phyloP scores from a whole-genome alignment of 2,888 invertebrate genomes.

The Cinara cedri region DNA sequence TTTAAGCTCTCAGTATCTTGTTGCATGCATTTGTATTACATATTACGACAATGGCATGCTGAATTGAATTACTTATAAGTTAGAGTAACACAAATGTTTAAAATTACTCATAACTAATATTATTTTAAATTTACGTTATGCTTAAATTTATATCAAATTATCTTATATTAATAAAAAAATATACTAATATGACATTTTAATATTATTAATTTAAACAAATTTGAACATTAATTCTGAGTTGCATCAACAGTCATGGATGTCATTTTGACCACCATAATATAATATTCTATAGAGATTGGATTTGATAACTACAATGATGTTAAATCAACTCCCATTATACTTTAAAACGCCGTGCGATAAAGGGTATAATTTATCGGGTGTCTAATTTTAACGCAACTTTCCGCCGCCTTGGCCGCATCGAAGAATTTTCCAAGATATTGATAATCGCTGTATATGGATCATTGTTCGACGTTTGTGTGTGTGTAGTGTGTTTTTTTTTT shows the following conservation, averaged over 20 bases:
- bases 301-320: not conserved
- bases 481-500: too few relatives aligned
- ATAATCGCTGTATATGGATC: too few relatives aligned
- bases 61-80: constrained; percentile 1
- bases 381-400: too few relatives aligned
- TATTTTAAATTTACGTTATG: not conserved
- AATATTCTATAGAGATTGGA: constrained; percentile 8
- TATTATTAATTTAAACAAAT: too few relatives aligned
- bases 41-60: not conserved
- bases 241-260: not conserved
- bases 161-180: not conserved
- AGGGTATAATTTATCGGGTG: too few relatives aligned
- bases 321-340: too few relatives aligned
- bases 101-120: not conserved
- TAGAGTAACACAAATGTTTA: not conserved
- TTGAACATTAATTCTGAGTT: not conserved
- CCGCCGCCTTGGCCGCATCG: too few relatives aligned
- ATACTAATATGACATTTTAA: constrained; percentile 10
- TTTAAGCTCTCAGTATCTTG: too few relatives aligned
- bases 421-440: too few relatives aligned
- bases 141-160: not conserved
- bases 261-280: constrained; percentile 14
- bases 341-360: too few relatives aligned
- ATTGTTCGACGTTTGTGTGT: too few relatives aligned
- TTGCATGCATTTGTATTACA: constrained; percentile 13